These are phyloP conservation scores for Heliconius hewitsoni DNA, from an alignment of 1,140 invertebrate genomes.

Conservation along the genomic window DNA sequence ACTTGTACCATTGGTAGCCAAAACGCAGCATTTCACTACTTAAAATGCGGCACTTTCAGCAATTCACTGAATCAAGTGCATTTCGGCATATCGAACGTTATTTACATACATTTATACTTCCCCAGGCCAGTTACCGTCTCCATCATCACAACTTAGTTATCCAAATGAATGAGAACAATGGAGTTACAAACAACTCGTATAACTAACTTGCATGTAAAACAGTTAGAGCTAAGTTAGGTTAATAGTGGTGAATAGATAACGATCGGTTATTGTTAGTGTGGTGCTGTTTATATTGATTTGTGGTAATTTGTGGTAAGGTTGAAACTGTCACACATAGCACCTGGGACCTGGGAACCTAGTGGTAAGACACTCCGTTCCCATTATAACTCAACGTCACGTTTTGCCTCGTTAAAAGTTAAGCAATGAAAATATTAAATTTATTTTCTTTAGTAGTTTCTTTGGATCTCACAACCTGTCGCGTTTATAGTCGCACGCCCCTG, in stretches of 20 bases:
- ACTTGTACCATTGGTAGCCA: neutral
- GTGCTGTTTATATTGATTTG: no score
- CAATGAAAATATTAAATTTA: no score
- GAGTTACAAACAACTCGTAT: conserved; percentile 16
- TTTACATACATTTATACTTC: conserved; percentile 14
- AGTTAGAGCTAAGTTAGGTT: neutral
- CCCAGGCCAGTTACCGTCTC: neutral
- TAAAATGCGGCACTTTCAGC: neutral
- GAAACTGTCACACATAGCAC: no score
- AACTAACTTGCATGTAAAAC: conserved; percentile 17
- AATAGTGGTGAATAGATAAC: conserved; percentile 15
- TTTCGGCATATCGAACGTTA: conserved; percentile 18
- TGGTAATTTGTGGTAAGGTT: no score
- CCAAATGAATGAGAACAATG: conserved; percentile 13
- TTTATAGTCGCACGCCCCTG: no score
- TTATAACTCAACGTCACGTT: no score
- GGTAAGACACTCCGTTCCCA: no score
- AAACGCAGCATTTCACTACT: neutral
- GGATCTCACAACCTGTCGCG: no score
- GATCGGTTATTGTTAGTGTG: neutral
- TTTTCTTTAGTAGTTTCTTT: no score
- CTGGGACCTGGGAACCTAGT: no score
- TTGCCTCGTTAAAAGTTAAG: no score
- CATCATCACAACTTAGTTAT: conserved; percentile 6
- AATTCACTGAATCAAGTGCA: conserved; percentile 7